Base-by-base conservation (phyloP, 2,797 vertebrate genomes). In the Spheniscus humboldti region DNA sequence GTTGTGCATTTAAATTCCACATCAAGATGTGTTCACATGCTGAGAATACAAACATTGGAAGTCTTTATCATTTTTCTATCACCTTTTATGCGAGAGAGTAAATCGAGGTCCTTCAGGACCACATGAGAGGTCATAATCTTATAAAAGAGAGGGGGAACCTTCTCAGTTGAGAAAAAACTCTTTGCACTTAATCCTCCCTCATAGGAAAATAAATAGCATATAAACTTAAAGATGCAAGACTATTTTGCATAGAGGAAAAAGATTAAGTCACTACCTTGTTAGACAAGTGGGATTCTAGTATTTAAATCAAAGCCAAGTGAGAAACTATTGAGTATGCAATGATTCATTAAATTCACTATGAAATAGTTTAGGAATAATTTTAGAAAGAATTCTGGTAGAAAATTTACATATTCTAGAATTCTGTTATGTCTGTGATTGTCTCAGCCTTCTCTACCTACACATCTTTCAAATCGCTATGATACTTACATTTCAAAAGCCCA, bases 341-440 rank as follows among this genome's bases (percentile, higher is more conserved):
- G 23, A 55, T 62, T 48, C 37, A 52, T 35, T 78, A 64, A 81
- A 28, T 13, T 86, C 31, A 27, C 3, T 52, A 55, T 27, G 23
- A 85, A 91, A 37, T 41, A 27, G 3, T 56, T 92, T 4, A 69
- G 17, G 35, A 57, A 88, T 62, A 64, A 41, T 31, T 74, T 73
- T 19, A 37, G 37, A 73, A 83, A 48, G 9, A 55, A 72, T 11
- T 50, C 56, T 50, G 33, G 28, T 15, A 18, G 28, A 83, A 91
- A 50, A 71, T 22, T 3, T 25, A 50, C 18, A 39, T 53, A 56
- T 33, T 80, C 7, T 73, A 71, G 16, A 84, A 91, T 60, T 71
- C 56, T 63, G 3, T 39, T 74, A n/a, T 0, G 0, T 45, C 31
- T 62, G 12, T 10, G 11, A 28, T 17, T 52, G 14, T 33, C 22